Conservation (phyloP, 2,113 vertebrate genomes). For the Pseudopipra pipra region DNA sequence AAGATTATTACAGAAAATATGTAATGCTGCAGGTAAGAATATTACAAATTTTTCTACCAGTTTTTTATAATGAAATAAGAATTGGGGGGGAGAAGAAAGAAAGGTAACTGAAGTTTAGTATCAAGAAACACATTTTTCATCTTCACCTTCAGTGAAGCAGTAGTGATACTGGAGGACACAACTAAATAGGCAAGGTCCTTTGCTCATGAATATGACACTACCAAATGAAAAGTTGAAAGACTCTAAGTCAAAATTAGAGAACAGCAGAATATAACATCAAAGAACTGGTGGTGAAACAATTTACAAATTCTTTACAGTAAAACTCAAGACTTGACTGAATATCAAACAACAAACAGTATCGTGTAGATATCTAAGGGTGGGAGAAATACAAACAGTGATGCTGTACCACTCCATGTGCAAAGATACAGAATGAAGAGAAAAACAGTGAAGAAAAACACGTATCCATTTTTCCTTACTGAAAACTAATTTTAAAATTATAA, state of each 20-base stretch:
- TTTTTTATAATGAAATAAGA: background rate
- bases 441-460: background rate
- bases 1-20: background rate
- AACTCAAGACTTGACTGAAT: background rate
- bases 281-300: background rate
- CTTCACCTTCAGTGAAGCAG: background rate
- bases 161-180: background rate
- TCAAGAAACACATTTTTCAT: background rate
- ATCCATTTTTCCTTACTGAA: background rate
- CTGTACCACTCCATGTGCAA: background rate
- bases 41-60: background rate
- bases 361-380: background rate
- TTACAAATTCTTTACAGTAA: background rate
- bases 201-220: background rate
- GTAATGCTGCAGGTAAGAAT: background rate
- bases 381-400: background rate
- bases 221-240: background rate
- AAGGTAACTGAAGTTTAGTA: background rate
- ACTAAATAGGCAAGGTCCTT: background rate
- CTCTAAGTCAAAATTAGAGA: background rate
- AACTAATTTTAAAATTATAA: background rate
- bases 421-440: background rate
- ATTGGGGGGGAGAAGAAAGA: background rate
- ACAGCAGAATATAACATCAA: background rate
- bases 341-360: background rate